Base-by-base conservation (phyloP, 64 coral and sea anemone species). In the Platygyra sinensis region DNA sequence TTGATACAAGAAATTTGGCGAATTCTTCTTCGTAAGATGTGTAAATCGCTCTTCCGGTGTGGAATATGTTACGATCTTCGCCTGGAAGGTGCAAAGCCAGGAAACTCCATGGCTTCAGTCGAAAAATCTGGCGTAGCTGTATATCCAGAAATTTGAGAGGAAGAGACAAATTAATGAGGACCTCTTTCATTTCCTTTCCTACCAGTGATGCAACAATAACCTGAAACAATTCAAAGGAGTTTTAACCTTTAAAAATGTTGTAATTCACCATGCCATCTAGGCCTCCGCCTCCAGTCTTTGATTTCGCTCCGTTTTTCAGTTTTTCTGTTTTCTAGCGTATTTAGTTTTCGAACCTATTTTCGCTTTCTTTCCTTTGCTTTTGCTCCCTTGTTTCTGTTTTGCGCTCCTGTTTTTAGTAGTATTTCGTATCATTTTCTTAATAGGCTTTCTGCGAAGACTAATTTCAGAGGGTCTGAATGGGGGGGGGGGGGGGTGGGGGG, bases 1-100 rank as follows among this genome's bases (percentile, higher is more conserved):
- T 90, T 36, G 77, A 69, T 73, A 90, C 50, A 6, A 90, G 88
- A 82, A 72, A 78, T 60, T 81, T 90, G 12, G 71, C 77, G 17
- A 59, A 73, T 72, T 72, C 88, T 36, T 90, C 88, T 17, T 90
- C 88, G 20, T 69, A 73, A 8, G 64, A 72, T 30, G 88, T 72
- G 64, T 90, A 73, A 51, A 90, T 90, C 18, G 80, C 31, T 73
- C 52, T 90, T 24, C 77, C 77, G 13, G 77, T 54, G 52, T 72
- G 42, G 36, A 90, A 80, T 65, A 90, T 36, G 29, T 25, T 72
- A 9, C 52, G 50, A 14, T 81, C n/a, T 16, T 90, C 77, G 78
- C 38, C 27, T 60, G 63, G 88, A 51, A 80, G 78, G 49, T 81
- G 59, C 49, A 90, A 38, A 0, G 67, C 65, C 77, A 90, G 29